Percentiles rank a stretch among this genome's conserved stretches.
Conservation (phyloP, 2,797 vertebrate genomes). For the Melanotaenia boesemani region DNA sequence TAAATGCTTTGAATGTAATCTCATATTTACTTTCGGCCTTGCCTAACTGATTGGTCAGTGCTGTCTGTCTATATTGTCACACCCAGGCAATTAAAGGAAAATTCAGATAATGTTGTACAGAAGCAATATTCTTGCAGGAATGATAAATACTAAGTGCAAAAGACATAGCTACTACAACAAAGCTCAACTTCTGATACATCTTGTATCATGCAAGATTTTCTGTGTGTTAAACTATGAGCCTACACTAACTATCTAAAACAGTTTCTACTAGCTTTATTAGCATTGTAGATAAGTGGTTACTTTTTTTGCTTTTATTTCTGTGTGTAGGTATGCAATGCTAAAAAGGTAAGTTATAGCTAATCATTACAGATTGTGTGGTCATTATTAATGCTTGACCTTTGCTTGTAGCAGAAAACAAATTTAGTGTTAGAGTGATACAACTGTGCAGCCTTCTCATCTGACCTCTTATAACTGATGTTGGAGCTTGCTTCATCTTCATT, state of each 20-base stretch:
- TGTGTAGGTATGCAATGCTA: too few species aligned
- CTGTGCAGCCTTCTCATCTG: slow-evolving; percentile 64
- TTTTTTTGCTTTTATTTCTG: neutral
- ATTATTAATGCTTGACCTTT: slow-evolving; percentile 59
- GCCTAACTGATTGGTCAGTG: too few species aligned
- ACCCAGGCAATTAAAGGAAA: too few species aligned
- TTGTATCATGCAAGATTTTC: neutral
- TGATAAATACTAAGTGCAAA: neutral
- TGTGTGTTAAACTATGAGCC: neutral
- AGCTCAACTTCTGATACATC: neutral
- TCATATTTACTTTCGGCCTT: too few species aligned
- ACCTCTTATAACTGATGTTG: slow-evolving; percentile 67
- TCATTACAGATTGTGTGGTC: slow-evolving; percentile 16
- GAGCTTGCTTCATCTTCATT: slow-evolving; percentile 37
- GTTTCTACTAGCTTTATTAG: neutral
- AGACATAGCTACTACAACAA: neutral
- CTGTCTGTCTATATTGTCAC: too few species aligned
- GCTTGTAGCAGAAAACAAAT: slow-evolving; percentile 24
- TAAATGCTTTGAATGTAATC: neutral
- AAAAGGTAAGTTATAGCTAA: too few species aligned
- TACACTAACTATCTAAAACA: neutral
- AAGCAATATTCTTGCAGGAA: too few species aligned
- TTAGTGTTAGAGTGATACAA: slow-evolving; percentile 46
- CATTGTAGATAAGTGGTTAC: neutral
- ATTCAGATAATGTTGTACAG: too few species aligned